Conservation (phyloP, 92 coral and sea anemone species). For the Zoanthus gigantus region DNA sequence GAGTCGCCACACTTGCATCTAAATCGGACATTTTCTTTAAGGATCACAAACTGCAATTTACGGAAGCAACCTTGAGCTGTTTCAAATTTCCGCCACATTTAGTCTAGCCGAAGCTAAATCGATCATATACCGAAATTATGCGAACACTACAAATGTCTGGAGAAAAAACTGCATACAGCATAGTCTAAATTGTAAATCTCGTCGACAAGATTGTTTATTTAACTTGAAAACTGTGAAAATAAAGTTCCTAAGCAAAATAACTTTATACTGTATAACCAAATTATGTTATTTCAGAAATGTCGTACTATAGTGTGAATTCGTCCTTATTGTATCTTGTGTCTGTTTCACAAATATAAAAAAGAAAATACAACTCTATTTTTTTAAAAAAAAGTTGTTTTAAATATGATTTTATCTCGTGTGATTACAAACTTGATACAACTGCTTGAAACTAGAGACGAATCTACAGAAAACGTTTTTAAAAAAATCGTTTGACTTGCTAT, state of each 20-base stretch:
- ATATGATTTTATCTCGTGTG: conserved; percentile 1
- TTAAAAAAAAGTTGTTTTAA: conserved; percentile 16
- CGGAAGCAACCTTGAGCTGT: background rate
- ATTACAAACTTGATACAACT: background rate
- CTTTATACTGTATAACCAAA: background rate
- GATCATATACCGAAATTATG: background rate
- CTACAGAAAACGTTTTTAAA: background rate
- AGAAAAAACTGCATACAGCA: background rate
- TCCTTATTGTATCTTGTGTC: background rate
- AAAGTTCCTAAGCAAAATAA: background rate
- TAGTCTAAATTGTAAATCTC: background rate
- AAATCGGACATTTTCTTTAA: background rate
- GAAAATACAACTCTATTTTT: background rate
- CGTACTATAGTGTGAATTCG: background rate
- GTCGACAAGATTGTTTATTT: background rate
- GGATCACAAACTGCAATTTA: background rate
- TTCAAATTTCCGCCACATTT: background rate
- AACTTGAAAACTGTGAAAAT: background rate
- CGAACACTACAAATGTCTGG: background rate
- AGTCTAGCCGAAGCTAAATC: background rate
- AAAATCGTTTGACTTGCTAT: background rate
- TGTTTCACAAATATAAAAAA: background rate
- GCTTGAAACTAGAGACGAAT: conserved; percentile 16
- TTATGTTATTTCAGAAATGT: background rate
- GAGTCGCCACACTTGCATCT: background rate